These are phyloP conservation scores for Anolis sagrei DNA, from an alignment of 2,113 vertebrate species.

Conservation along the genomic window DNA sequence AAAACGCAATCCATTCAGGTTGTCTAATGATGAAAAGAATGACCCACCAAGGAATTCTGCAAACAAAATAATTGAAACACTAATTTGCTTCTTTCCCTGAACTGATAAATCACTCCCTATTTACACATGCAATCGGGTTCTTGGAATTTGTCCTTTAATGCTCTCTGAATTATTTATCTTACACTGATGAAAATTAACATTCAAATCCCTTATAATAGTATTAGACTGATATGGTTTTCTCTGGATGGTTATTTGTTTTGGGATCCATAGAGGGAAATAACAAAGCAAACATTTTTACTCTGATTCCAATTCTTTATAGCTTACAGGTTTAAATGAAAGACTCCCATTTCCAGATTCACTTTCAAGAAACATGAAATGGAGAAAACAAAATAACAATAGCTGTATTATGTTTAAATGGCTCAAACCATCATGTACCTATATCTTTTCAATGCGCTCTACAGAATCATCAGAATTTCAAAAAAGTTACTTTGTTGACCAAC, in stretches of 20 bases:
- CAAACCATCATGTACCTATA: not conserved
- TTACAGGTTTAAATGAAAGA: not conserved
- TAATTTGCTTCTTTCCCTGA: slow-evolving; percentile 59
- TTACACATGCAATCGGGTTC: slow-evolving; percentile 45
- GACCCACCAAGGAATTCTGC: slow-evolving; percentile 55
- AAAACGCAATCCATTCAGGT: slow-evolving; percentile 52
- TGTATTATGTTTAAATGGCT: not conserved
- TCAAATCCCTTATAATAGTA: slow-evolving; percentile 52
- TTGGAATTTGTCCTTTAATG: slow-evolving; percentile 35
- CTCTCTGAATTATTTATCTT: slow-evolving; percentile 61
- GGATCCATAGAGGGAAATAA: slow-evolving; percentile 41
- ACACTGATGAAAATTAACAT: slow-evolving; percentile 17
- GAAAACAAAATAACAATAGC: not conserved
- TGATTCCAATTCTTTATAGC: not conserved
- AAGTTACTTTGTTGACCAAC: no score
- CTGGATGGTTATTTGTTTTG: slow-evolving; percentile 43
- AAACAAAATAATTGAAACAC: slow-evolving; percentile 59
- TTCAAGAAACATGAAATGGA: not conserved
- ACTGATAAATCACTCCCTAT: slow-evolving; percentile 58
- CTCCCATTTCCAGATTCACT: not conserved
- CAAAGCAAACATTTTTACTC: slow-evolving; percentile 40
- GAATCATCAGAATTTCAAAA: not conserved
- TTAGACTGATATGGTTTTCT: slow-evolving; percentile 48
- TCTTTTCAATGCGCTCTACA: not conserved
- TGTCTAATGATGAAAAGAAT: slow-evolving; percentile 55